Conservation (phyloP, 2,797 vertebrate species). For the Anisognathus igniventris region DNA sequence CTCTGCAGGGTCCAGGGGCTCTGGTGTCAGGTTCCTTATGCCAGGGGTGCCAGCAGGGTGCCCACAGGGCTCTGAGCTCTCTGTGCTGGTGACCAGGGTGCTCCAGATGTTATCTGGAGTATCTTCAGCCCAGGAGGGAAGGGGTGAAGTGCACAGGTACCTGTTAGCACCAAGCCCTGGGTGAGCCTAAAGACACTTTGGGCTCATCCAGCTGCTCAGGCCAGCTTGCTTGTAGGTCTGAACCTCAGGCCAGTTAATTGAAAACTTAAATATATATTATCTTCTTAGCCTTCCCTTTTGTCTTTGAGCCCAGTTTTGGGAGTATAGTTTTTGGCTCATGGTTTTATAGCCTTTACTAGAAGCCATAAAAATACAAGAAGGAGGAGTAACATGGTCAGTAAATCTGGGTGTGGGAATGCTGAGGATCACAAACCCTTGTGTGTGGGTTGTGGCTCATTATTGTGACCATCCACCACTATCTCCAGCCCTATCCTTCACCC, state of each 20-base stretch:
- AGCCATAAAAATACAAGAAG: neutral
- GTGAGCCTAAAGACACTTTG: neutral
- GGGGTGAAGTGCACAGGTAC: neutral
- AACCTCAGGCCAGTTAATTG: neutral
- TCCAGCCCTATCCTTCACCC: neutral
- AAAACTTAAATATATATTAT: neutral
- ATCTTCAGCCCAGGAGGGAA: neutral
- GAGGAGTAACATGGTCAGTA: neutral
- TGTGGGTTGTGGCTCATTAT: neutral
- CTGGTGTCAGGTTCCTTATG: neutral
- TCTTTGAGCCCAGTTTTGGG: neutral
- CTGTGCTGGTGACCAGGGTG: neutral
- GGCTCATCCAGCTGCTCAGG: neutral
- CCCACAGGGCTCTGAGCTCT: neutral
- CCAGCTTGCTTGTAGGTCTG: neutral
- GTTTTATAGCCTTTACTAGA: neutral
- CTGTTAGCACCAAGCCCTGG: neutral
- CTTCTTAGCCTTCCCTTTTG: neutral
- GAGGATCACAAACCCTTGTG: neutral
- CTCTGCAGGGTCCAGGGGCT: fast-evolving
- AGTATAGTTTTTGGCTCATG: neutral
- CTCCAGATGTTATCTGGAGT: neutral
- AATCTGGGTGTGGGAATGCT: neutral
- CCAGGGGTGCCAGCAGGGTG: neutral
- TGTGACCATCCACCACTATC: neutral